Base-by-base conservation (phyloP, 2,888 invertebrate genomes). In the Drosophila lacicola region DNA sequence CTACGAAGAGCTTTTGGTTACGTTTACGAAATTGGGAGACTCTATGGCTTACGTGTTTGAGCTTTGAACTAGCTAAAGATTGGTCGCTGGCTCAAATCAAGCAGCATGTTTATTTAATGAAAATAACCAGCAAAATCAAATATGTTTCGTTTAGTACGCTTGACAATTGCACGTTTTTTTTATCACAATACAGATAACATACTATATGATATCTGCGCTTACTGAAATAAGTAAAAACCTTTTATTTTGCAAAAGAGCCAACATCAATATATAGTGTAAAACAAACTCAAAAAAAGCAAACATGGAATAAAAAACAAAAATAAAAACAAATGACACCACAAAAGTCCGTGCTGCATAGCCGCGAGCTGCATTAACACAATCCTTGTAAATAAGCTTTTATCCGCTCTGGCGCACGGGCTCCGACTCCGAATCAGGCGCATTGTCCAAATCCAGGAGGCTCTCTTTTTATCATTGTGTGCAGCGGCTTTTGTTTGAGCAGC, bases 331-430 rank as follows among this genome's bases (percentile, higher is more conserved):
- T 64, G 70, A 46, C 68, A 60, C 80, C 80, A 62, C 80, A 74
- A 74, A 73, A 81, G 73, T 76, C 73, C 67, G 67, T 86, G 84
- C 82, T 82, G 82, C 82, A 82, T 82, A 70, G 87, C 82, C 82
- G 82, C 79, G 74, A 71, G 82, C 87, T 76, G 79, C 81, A 83
- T 82, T 82, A 86, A 81, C 71, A 70, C 71, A 78, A 86, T 83
- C 87, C 87, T 72, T 87, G 76, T 83, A 83, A 87, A 82, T 83
- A 84, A 86, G 82, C 84, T 76, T 82, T 82, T 76, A 82, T 86
- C 67, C 82, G 78, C 55, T 63, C 50, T 57, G 51, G 58, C 63
- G 68, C 29, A 53, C 33, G 29, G 55, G 37, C 64, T 45, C 65
- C 54, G 68, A 77, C 78, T 33, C 60, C 74, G 74, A 50, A 64